Percentiles rank a stretch among this genome's conserved stretches.
Evolutionary conservation across 2,888 invertebrate species (phyloP).

Genomic region (Ichneumoninae sp.): DNA sequence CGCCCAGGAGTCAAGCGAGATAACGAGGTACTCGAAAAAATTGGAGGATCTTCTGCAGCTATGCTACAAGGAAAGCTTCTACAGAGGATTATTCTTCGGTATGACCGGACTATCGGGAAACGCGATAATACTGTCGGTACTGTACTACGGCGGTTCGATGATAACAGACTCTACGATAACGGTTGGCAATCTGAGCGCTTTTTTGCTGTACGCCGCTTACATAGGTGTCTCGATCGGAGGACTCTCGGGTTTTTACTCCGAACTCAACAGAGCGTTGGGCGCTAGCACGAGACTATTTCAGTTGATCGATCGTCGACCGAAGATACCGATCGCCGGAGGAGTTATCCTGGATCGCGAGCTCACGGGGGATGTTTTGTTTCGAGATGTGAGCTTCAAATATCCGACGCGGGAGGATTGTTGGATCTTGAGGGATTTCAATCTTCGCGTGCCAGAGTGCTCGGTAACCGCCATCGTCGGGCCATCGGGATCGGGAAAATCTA

Average conservation of each 20-base stretch:
- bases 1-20: constrained; percentile 93
- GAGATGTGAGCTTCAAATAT: constrained; percentile 91
- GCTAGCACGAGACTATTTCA: constrained; percentile 96
- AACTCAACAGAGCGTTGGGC: constrained; percentile 96
- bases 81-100: constrained; percentile 96
- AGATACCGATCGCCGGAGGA: constrained; percentile 89
- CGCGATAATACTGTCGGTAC: constrained; percentile 93
- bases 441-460: constrained; percentile 89
- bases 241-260: constrained; percentile 96
- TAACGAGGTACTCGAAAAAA: constrained; percentile 88
- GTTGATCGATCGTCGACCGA: constrained; percentile 92
- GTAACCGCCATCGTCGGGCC: constrained; percentile 94
- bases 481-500: constrained; percentile 98
- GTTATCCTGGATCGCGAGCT: constrained; percentile 78
- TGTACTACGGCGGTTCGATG: constrained; percentile 96
- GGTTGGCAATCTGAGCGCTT: constrained; percentile 96
- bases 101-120: constrained; percentile 96
- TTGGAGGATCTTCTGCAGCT: constrained; percentile 90
- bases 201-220: constrained; percentile 97
- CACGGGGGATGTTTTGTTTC: constrained; percentile 90
- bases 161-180: constrained; percentile 91
- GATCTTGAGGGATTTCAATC: constrained; percentile 88
- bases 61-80: constrained; percentile 94
- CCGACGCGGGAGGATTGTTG: constrained; percentile 87
- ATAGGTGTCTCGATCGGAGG: constrained; percentile 96